Conservation (phyloP, 1,140 invertebrate genomes). For the Magallana gigas region DNA sequence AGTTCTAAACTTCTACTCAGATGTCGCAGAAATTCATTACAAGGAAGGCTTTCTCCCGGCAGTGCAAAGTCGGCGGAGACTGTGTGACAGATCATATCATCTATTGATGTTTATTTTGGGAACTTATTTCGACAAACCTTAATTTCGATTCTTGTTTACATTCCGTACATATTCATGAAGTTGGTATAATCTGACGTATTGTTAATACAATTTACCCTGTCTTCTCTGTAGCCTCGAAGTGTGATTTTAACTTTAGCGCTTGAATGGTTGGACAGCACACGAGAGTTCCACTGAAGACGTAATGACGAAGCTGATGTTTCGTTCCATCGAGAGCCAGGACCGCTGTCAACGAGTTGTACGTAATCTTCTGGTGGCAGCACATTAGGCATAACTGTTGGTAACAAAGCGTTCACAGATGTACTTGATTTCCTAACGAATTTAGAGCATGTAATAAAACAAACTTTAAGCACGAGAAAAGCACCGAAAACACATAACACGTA, state of each 20-base stretch:
- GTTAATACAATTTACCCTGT: background rate
- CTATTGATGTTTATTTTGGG: too few relatives aligned
- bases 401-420: background rate
- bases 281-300: slow-evolving; percentile 3
- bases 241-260: slow-evolving; percentile 1
- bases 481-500: background rate
- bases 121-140: too few relatives aligned
- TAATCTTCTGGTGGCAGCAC: background rate
- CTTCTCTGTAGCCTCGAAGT: slow-evolving; percentile 43
- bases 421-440: background rate
- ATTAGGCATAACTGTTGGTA: background rate
- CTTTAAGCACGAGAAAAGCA: too few relatives aligned
- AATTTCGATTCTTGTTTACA: too few relatives aligned
- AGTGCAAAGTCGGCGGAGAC: too few relatives aligned
- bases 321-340: slow-evolving; percentile 35
- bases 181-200: too few relatives aligned
- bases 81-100: too few relatives aligned
- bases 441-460: too few relatives aligned
- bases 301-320: slow-evolving; percentile 30
- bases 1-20: too few relatives aligned
- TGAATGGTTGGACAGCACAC: background rate
- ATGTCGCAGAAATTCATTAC: too few relatives aligned
- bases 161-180: too few relatives aligned
- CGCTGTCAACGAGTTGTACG: background rate
- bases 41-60: too few relatives aligned